phyloP scores from a whole-genome alignment of 30 jellyfish, hydroid and myxozoan genomes.

The Nemopilema nomurai region DNA sequence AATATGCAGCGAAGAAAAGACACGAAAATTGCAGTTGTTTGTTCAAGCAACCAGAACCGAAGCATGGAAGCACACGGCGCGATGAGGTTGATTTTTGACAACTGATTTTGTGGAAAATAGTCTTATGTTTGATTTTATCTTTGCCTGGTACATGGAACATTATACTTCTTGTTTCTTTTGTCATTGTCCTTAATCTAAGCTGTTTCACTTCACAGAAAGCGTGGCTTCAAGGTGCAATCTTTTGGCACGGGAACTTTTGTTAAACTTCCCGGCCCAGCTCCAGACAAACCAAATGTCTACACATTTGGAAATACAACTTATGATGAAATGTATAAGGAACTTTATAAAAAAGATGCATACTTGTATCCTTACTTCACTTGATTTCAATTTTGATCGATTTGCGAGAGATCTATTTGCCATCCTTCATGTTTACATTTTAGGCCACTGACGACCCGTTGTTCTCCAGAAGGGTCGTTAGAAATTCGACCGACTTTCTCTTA shows the following conservation, averaged over 20 bases:
- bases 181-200: background rate
- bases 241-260: conserved; percentile 93
- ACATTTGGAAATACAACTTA: conserved; percentile 83
- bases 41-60: conserved; percentile 95
- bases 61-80: conserved; percentile 99
- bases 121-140: background rate
- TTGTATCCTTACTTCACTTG: conserved; percentile 76
- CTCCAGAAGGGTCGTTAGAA: background rate
- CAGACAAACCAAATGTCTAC: conserved; percentile 93
- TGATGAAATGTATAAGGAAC: conserved; percentile 90
- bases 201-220: conserved; percentile 71
- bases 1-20: conserved; percentile 76
- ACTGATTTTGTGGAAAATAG: conserved; percentile 3
- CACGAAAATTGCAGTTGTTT: conserved; percentile 92
- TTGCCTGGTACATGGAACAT: background rate
- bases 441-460: background rate
- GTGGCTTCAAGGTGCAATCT: conserved; percentile 87
- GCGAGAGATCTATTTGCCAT: background rate
- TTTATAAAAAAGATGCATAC: conserved; percentile 74
- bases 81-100: conserved; percentile 80
- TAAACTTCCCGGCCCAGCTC: conserved; percentile 93
- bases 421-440: background rate
- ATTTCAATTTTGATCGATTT: background rate
- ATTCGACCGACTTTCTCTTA: no score
- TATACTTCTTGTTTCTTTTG: background rate